phyloP scores from a whole-genome alignment of 2,797 vertebrate species.

The Tolypeutes matacus region DNA sequence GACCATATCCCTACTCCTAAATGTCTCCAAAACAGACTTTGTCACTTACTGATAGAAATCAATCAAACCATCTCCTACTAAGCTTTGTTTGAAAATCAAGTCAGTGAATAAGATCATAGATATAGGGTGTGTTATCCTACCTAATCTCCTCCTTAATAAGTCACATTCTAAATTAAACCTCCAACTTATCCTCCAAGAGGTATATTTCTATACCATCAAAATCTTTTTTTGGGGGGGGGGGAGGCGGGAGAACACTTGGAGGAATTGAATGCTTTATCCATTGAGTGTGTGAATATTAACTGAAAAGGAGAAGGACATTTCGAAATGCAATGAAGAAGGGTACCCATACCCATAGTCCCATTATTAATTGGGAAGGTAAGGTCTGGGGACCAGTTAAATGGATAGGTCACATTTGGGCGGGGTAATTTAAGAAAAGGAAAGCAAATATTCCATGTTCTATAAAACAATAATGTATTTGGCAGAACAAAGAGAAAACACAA shows the following conservation, averaged over 20 bases:
- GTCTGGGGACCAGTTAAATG: not conserved
- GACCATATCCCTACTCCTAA: not conserved
- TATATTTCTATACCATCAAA: not conserved
- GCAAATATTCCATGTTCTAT: not conserved
- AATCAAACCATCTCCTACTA: not conserved
- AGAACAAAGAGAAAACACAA: not conserved
- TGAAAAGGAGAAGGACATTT: not conserved
- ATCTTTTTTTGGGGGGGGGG: not conserved
- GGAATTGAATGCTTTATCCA: not conserved
- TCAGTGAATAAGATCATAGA: not conserved
- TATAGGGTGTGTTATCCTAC: not conserved
- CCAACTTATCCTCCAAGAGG: not conserved
- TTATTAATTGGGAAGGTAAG: not conserved
- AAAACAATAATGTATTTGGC: not conserved
- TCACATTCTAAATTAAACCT: not conserved
- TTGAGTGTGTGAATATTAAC: not conserved
- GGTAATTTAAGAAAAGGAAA: not conserved
- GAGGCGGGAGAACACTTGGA: not conserved
- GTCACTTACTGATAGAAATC: not conserved
- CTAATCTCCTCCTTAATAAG: slow-evolving; percentile 10
- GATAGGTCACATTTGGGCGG: not conserved
- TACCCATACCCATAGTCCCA: not conserved
- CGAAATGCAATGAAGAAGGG: not conserved
- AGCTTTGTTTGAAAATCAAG: slow-evolving; percentile 15
- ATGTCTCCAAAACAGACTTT: not conserved